Evolutionary conservation across 2,797 vertebrate species (phyloP), one percentile per base, ranked within the genome.

Genomic region (Peromyscus nudipes): DNA sequence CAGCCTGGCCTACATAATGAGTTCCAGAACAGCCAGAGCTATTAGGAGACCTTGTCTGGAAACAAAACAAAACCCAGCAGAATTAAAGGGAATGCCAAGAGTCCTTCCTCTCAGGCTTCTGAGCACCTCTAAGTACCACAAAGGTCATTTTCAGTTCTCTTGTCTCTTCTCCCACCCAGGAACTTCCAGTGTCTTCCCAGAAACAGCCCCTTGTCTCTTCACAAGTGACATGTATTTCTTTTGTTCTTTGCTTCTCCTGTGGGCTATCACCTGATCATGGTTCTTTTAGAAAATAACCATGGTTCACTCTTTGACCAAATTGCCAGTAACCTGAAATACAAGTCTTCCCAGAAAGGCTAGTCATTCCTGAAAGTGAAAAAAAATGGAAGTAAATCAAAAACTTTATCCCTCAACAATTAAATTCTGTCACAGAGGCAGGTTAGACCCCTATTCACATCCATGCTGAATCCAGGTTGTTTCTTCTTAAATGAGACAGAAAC

Each of bases 231-330:
- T 11, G 1, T 14, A 52, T 37, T 95, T 55, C 46, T 11, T 21
- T 64, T 57, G 46, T 34, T 76, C 52, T n/a, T 85, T 75, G 65
- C 31, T 89, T 37, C 67, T 85, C 60, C 27, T 73, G 6, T 23
- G 49, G 76, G 40, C 19, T 62, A 37, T 75, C 89, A 94, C 60
- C 34, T 60, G 64, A 93, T 89, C 46, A 75, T 49, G 76, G 29
- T 89, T 80, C 29, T 52, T 64, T 94, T 92, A 29, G 76, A 89
- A 86, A 91, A 89, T 76, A 60, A n/a, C 55, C 69, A 57, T 9
- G 21, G 40, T 57, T 88, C 31, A 71, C 91, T 89, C n/a, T 84
- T 94, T 93, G 52, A 92, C 21, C 75, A 96, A 79, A 82, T 52
- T 62, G 11, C 34, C 89, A 62, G 64, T 9, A 75, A 67, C 34